These are phyloP conservation scores for Ovis aries DNA, from an alignment of 2,113 vertebrate genomes.

Conservation along the genomic window ARS-UI_Ramb_v3.0 NC_056069.1:27052501-27053000, in stretches of 20 bases:
- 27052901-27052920: background rate
- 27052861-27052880: background rate
- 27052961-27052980: background rate
- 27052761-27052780: background rate
- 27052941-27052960: background rate
- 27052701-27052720: background rate
- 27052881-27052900: background rate
- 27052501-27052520: background rate
- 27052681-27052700: background rate
- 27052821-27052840: background rate
- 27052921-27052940: background rate
- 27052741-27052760: background rate
- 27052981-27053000: background rate
- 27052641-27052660: background rate
- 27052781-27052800: background rate
- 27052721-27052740: background rate
- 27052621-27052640: background rate
- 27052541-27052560: background rate
- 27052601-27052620: background rate
- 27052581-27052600: background rate
- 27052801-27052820: background rate
- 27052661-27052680: background rate
- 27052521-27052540: background rate
- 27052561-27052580: background rate
- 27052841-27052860: background rate